Base-by-base conservation (phyloP, 2,797 vertebrate genomes). In the Rhinogobio ventralis region DNA sequence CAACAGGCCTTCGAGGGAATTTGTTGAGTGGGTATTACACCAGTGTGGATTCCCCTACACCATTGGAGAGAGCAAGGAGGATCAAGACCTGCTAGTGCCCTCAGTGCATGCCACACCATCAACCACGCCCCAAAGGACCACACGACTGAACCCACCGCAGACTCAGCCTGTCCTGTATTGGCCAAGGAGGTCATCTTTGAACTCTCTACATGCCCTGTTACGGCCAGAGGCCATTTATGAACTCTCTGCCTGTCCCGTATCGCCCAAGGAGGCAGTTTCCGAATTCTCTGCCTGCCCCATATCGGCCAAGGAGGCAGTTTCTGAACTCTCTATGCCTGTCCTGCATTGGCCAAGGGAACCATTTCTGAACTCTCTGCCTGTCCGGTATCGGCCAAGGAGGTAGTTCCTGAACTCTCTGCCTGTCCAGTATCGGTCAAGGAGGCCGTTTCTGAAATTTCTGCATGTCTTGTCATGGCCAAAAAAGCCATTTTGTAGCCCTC, bases 271-370 rank as follows among this genome's bases (percentile, higher is more conserved):
- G 45, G 13, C 45, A 2, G 3, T 46, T 1, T 46, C 3, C 14
- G 45, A 46, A 14, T 4, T 15, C 4, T 46, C 45, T 15, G 13
- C 13, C 45, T 14, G 13, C 4, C 45, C 45, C 0, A 4, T 14
- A 1, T 1, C 5, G 14, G 46, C 1, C 15, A 51, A 17, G 15
- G 15, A 17, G 1, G 1, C 15, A 0, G 0, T 49, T 2, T 49
- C 15, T 49, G 46, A 49, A 49, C 15, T 5, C 14, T 49, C 46
- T 49, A 30, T 30, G 5, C 14, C 5, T 49, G 46, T 17, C 46
- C 15, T 0, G 5, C 6, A 17, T 6, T 0, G 15, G 5, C 0
- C 4, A 46, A 46, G 13, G 13, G 2, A 4, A 1, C 45, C 1
- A 0, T 46, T 1, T 46, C 45, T 14, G 45, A 14, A 46, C 1